Evolutionary conservation across 2,888 invertebrate species (phyloP).

Genomic region (Abrostola triplasia): DNA sequence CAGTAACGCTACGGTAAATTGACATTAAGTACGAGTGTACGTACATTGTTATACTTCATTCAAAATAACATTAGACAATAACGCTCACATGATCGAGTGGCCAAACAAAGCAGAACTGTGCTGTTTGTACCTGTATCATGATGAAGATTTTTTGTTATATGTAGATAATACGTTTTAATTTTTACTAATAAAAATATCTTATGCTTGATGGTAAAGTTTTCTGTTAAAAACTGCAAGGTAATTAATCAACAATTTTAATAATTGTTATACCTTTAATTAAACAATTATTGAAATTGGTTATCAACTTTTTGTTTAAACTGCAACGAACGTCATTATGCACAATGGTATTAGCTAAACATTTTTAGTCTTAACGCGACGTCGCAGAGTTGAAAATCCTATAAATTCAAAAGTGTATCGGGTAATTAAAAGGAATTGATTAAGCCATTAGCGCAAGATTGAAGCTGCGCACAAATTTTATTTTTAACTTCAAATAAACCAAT

Average conservation of each 20-base stretch:
- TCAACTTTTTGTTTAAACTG: neutral
- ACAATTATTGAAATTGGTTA: no score
- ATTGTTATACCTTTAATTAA: no score
- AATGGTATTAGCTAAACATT: neutral
- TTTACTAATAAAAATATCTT: no score
- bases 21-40: conserved; percentile 1
- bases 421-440: conserved; percentile 23
- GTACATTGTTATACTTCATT: neutral
- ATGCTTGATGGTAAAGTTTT: no score
- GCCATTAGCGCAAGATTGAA: conserved; percentile 14
- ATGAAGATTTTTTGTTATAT: no score
- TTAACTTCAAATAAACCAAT: conserved; percentile 20
- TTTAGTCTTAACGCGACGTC: neutral
- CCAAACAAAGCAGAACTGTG: no score
- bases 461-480: conserved; percentile 14
- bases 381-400: neutral
- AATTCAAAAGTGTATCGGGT: conserved; percentile 16
- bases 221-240: no score
- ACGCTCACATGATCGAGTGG: neutral
- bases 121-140: no score
- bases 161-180: no score
- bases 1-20: conserved; percentile 19
- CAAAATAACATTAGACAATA: neutral
- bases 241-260: no score
- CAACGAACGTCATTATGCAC: neutral